phyloP scores from a whole-genome alignment of 1,140 invertebrate genomes.

The Brachionus asplanchnoidis region DNA sequence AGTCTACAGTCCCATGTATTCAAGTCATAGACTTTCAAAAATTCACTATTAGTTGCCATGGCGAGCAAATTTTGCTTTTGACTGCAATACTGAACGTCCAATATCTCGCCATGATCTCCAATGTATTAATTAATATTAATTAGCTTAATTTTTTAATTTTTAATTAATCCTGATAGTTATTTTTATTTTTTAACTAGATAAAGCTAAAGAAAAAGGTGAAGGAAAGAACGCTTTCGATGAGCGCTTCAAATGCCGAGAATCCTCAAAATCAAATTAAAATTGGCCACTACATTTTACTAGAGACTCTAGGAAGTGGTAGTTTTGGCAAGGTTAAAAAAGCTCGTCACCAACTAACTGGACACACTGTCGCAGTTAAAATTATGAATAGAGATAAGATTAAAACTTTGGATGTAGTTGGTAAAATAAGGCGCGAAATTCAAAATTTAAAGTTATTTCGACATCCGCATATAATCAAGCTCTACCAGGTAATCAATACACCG shows the following conservation, averaged over 20 bases:
- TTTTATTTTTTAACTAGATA: background rate
- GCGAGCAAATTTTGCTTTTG: conserved; percentile 66
- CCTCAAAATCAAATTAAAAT: conserved; percentile 52
- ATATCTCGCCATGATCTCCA: conserved; percentile 82
- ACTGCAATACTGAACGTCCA: conserved; percentile 72
- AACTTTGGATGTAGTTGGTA: conserved; percentile 95
- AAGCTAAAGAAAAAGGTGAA: conserved; percentile 33
- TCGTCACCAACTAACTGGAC: conserved; percentile 83
- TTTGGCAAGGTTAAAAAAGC: conserved; percentile 61
- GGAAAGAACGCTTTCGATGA: conserved; percentile 38
- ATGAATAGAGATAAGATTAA: conserved; percentile 98
- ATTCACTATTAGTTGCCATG: conserved; percentile 79
- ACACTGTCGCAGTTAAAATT: conserved; percentile 98
- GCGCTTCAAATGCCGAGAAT: conserved; percentile 14
- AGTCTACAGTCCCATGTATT: conserved; percentile 73
- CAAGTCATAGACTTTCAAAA: conserved; percentile 77
- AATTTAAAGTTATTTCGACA: conserved; percentile 97
- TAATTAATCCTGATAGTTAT: background rate
- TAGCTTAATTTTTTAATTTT: background rate
- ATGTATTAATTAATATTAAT: too few species aligned
- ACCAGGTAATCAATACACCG: conserved; percentile 84
- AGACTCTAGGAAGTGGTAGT: conserved; percentile 60
- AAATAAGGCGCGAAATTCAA: conserved; percentile 96
- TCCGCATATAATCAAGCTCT: conserved; percentile 97
- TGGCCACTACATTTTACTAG: conserved; percentile 60